Base-by-base conservation (phyloP, 1,140 invertebrate genomes). In the Venturia canescens region DNA sequence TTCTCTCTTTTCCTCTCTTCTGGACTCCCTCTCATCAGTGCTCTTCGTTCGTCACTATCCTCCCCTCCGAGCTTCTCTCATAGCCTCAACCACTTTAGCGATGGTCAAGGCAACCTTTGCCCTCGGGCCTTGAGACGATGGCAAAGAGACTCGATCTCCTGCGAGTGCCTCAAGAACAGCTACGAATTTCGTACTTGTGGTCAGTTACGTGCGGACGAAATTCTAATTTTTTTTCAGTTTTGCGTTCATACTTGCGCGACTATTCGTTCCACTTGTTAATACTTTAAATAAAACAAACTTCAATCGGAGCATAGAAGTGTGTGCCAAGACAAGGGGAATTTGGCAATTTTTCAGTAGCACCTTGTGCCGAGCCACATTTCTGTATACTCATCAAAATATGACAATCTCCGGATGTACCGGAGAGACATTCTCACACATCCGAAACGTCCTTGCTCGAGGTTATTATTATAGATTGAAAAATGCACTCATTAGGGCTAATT, bases 81-180 rank as follows among this genome's bases (percentile, higher is more conserved):
- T 26, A 29, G 69, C 34, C 21, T 50, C 34, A 63, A 34, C 75
- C 75, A 34, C n/a, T n/a, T 63, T 34, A 26, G 63, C 80, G 85
- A 88, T 84, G 87, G 87, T 89, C 88, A 89, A 89, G 88, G 87
- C 86, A 72, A 85, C 78, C 80, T 57, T 70, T 82, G 84, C 83
- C 85, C 75, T 82, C 69, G 81, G 70, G 66, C 70, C 72, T 83
- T 81, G 71, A 66, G 27, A 0, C 70, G 76, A 78, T 74, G 77
- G 80, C 21, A 74, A 50, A 38, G 60, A 67, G 63, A 76, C 75
- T 80, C 44, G 63, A 66, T 44, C 11, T 44, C 11, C 7, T 11
- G 11, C n/a, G 38, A 44, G 38, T 44, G 7, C 38, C 7, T 34
- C 34, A 9, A 3, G 18, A 74, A 27, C 44, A 21, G 18, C 18